These are phyloP conservation scores for Xiphias gladius DNA, from an alignment of 2,113 vertebrate species.

Conservation along the genomic window DNA sequence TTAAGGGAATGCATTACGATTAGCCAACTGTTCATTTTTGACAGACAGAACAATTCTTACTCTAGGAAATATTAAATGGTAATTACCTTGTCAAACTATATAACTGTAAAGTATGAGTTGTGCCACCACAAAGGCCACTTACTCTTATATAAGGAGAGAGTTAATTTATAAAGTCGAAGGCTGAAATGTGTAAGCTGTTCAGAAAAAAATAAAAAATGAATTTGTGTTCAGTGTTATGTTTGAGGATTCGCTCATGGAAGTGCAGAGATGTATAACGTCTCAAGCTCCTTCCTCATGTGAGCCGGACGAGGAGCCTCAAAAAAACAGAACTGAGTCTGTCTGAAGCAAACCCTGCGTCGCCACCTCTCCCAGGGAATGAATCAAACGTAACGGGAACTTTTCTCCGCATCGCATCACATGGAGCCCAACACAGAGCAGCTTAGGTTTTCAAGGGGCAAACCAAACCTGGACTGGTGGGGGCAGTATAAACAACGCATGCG, in stretches of 20 bases:
- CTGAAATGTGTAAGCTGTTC: not conserved
- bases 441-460: conserved; percentile 17
- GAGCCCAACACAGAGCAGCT: conserved; percentile 2
- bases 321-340: not conserved
- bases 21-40: not conserved
- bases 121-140: not conserved
- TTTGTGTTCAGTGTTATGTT: too few species aligned
- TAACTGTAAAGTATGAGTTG: not conserved
- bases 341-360: not conserved
- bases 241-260: not conserved
- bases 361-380: not conserved
- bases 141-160: not conserved
- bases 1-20: not conserved
- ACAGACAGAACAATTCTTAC: not conserved
- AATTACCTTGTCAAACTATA: not conserved
- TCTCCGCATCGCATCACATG: not conserved
- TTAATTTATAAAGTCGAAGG: not conserved
- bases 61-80: not conserved
- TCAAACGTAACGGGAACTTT: conserved; percentile 35
- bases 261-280: not conserved
- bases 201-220: too few species aligned
- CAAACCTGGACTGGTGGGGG: conserved; percentile 3
- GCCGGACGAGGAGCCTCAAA: not conserved
- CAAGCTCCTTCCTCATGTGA: too few species aligned
- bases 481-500: not conserved